Base-by-base conservation (phyloP, 2,113 vertebrate genomes). In the Emydura subglobosa region DNA sequence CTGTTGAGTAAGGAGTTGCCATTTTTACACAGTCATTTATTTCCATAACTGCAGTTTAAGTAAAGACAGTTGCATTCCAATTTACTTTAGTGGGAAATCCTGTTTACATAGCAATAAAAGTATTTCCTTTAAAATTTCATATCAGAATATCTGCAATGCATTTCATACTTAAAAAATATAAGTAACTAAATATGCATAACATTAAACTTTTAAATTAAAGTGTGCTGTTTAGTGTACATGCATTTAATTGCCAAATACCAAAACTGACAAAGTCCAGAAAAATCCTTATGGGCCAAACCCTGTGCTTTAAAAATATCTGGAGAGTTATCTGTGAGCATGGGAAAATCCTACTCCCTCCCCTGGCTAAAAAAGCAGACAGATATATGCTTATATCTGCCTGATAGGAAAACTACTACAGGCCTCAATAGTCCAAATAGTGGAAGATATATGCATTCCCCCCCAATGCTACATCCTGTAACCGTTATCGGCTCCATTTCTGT, bases 71-170 rank as follows among this genome's bases (percentile, higher is more conserved):
- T 91, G 78, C 82, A 47, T 93, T 95, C 76, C 55, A 88, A 85
- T 79, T 93, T 86, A 89, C 83, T 94, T 93, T 92, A 91, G 42
- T 94, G 88, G 72, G 74, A 93, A 81, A 91, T 76, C 57, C 61
- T 94, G 50, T 92, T 95, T 94, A 84, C 65, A 42, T 12, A 89
- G 79, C 94, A 94, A 88, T 91, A 94, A 95, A 95, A 93, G 22
- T 39, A 78, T 87, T n/a, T 24, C 25, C 88, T 94, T 92, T 92
- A 7, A 11, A 55, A 91, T 92, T 91, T 95, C 29, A 7, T 90
- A 89, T 85, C n/a, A 80, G 78, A 53, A 25, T 93, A 89, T 94
- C 95, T 85, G 21, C n/a, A 42, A 74, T 74, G 72, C 76, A 93
- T 95, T 96, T 92, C 53, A 74, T 81, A 89, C 81, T 79, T 5